Evolutionary conservation across 2,797 vertebrate genomes (phyloP).

Genomic region (Chaenodraco wilsoni): DNA sequence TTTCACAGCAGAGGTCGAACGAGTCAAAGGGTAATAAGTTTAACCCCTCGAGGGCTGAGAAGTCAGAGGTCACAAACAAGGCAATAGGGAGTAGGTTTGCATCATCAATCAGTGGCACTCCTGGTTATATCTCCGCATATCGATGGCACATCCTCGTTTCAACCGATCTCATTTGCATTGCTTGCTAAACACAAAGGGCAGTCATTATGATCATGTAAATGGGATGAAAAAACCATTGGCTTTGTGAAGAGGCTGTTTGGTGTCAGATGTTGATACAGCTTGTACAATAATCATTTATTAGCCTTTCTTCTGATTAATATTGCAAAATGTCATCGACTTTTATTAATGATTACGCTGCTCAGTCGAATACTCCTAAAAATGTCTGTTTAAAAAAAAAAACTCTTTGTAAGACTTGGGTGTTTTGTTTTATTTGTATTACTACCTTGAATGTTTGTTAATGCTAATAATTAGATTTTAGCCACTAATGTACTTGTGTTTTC

Average conservation of each 20-base stretch:
- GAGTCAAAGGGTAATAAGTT: slow-evolving; percentile 96
- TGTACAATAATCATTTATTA: neutral
- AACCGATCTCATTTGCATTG: slow-evolving; percentile 74
- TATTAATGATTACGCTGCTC: neutral
- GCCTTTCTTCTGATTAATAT: slow-evolving; percentile 8
- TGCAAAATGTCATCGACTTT: slow-evolving; percentile 17
- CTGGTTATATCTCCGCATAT: slow-evolving; percentile 73
- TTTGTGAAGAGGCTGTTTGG: neutral
- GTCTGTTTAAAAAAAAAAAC: neutral
- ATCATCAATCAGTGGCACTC: slow-evolving; percentile 82
- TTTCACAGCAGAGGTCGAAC: slow-evolving; percentile 88
- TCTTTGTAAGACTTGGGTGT: neutral
- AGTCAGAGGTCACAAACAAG: slow-evolving; percentile 91
- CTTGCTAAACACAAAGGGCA: slow-evolving; percentile 62
- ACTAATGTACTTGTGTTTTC: neutral
- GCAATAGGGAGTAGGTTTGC: slow-evolving; percentile 83
- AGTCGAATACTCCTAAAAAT: neutral
- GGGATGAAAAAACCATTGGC: slow-evolving; percentile 15
- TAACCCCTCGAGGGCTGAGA: slow-evolving; percentile 83
- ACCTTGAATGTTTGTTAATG: neutral
- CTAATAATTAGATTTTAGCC: neutral
- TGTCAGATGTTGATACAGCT: slow-evolving; percentile 8
- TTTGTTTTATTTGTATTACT: slow-evolving; percentile 4
- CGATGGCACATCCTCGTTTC: slow-evolving; percentile 61
- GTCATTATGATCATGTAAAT: slow-evolving; percentile 32